Conservation (phyloP, 2,113 vertebrate genomes). For the Alces alces region DNA sequence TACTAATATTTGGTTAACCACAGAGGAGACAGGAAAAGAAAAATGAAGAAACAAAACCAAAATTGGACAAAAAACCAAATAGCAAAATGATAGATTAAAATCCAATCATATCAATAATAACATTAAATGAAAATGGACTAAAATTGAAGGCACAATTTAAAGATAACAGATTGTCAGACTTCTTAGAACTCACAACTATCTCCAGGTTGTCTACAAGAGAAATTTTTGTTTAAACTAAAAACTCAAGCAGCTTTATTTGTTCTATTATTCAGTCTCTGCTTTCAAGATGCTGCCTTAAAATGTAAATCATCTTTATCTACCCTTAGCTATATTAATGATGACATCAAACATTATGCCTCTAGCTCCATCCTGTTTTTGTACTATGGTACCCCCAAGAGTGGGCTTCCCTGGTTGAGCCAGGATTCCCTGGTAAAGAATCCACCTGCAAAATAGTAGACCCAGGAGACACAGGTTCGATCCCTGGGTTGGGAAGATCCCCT, state of each 20-base stretch:
- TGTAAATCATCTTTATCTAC: not conserved
- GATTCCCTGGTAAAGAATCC: not conserved
- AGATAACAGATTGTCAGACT: not conserved
- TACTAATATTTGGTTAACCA: not conserved
- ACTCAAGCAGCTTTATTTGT: not conserved
- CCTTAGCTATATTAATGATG: not conserved
- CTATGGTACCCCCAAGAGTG: not conserved
- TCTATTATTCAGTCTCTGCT: not conserved
- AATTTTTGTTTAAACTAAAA: not conserved
- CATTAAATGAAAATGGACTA: not conserved
- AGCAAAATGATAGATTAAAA: not conserved
- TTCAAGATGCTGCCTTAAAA: not conserved
- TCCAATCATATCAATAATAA: not conserved
- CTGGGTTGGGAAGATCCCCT: not conserved
- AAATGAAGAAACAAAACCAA: not conserved
- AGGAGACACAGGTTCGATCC: not conserved
- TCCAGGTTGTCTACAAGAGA: not conserved
- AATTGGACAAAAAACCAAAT: not conserved
- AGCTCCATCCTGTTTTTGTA: not conserved
- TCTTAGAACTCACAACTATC: not conserved
- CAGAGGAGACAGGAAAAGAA: not conserved
- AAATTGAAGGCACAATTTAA: not conserved
- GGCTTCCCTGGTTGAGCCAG: not conserved
- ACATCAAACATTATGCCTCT: not conserved
- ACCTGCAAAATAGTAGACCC: not conserved